A percentile compares a stretch with the other conserved stretches of the same genome.
Conservation (phyloP, 2,113 vertebrate genomes). For the Propithecus coquereli region DNA sequence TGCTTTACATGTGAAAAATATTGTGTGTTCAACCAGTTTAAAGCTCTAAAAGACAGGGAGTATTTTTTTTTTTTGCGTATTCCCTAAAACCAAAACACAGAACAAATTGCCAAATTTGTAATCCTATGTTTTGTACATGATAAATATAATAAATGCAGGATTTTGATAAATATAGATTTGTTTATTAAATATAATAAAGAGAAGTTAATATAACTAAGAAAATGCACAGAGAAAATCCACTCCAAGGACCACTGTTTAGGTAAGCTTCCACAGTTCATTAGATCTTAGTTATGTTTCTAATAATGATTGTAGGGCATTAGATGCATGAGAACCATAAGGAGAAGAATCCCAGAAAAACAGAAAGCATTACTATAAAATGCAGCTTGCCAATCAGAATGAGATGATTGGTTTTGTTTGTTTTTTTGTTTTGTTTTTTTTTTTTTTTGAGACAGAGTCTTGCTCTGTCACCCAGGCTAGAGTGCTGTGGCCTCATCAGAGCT, state of each 20-base stretch:
- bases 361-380: not conserved
- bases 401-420: not conserved
- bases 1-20: not conserved
- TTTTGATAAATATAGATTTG: not conserved
- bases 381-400: slow-evolving; percentile 61
- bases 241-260: not conserved
- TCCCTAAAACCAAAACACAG: not conserved
- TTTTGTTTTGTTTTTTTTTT: too few relatives aligned
- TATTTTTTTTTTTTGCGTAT: not conserved
- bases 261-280: not conserved
- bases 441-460: too few relatives aligned
- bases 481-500: too few relatives aligned
- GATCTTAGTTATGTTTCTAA: not conserved
- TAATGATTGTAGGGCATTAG: not conserved
- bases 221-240: not conserved
- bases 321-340: not conserved
- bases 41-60: not conserved
- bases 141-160: not conserved
- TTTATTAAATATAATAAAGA: not conserved
- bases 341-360: not conserved
- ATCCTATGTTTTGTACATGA: not conserved
- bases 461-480: too few relatives aligned
- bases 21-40: not conserved
- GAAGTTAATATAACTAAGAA: not conserved
- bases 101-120: not conserved